Percentiles rank a stretch among this genome's conserved stretches.
Conservation (phyloP, 2,888 invertebrate species). For the Meiosimyza decipiens region DNA sequence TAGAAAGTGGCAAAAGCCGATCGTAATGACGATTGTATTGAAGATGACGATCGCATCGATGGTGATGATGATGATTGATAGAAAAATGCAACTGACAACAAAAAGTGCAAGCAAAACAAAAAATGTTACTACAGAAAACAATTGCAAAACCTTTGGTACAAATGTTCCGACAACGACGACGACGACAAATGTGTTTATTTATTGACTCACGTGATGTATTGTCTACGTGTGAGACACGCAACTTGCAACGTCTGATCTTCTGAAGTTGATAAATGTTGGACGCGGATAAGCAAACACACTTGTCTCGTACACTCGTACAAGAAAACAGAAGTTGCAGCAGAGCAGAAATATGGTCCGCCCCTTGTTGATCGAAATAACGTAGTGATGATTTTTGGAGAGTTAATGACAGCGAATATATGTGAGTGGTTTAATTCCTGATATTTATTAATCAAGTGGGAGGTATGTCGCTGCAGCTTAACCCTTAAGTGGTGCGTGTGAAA, state of each 20-base stretch:
- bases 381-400: not conserved
- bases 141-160: slow-evolving; percentile 27
- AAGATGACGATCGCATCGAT: not conserved
- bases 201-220: slow-evolving; percentile 37
- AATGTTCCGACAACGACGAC: slow-evolving; percentile 18
- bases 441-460: no score
- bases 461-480: no score
- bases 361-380: not conserved
- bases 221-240: not conserved
- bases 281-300: slow-evolving; percentile 10
- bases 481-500: no score
- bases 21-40: not conserved
- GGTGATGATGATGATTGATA: slow-evolving; percentile 13
- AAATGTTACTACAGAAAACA: slow-evolving; percentile 13
- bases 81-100: slow-evolving; percentile 11
- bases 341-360: slow-evolving; percentile 22
- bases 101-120: not conserved
- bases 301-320: not conserved
- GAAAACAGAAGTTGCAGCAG: not conserved
- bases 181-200: slow-evolving; percentile 10
- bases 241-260: not conserved
- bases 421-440: no score
- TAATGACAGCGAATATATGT: no score
- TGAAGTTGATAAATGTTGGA: slow-evolving; percentile 29
- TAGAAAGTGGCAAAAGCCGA: not conserved